phyloP scores from a whole-genome alignment of 2,888 invertebrate genomes.

The Drosophila mettleri region DNA sequence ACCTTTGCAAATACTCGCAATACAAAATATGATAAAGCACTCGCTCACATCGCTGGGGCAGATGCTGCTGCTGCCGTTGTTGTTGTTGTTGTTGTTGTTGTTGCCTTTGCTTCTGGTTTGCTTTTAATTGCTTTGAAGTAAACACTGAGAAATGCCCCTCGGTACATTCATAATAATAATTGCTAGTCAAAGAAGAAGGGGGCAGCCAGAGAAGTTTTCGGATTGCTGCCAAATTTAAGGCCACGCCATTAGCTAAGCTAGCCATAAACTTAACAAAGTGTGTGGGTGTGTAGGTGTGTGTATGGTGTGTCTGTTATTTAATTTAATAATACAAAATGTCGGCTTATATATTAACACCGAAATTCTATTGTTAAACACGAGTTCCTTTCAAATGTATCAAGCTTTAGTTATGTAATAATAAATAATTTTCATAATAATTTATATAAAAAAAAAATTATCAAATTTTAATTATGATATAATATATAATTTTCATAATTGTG shows the following conservation, averaged over 20 bases:
- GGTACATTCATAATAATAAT: conserved; percentile 78
- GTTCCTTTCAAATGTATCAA: neutral
- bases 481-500: neutral
- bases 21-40: conserved; percentile 76
- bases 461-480: conserved; percentile 5
- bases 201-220: conserved; percentile 12
- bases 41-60: conserved; percentile 33
- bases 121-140: conserved; percentile 78
- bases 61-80: conserved; percentile 23
- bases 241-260: conserved; percentile 4
- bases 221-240: conserved; percentile 51
- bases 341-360: conserved; percentile 44
- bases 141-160: conserved; percentile 67
- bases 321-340: conserved; percentile 57
- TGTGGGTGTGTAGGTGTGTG: neutral
- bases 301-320: conserved; percentile 22
- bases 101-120: conserved; percentile 45
- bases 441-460: too few relatives aligned
- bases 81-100: conserved; percentile 26
- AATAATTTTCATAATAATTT: neutral
- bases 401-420: neutral
- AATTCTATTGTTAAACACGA: conserved; percentile 13
- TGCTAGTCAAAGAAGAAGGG: conserved; percentile 50
- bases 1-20: conserved; percentile 70
- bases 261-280: conserved; percentile 5